phyloP scores from a whole-genome alignment of 2,113 vertebrate genomes.

The Heterochromis multidens region DNA sequence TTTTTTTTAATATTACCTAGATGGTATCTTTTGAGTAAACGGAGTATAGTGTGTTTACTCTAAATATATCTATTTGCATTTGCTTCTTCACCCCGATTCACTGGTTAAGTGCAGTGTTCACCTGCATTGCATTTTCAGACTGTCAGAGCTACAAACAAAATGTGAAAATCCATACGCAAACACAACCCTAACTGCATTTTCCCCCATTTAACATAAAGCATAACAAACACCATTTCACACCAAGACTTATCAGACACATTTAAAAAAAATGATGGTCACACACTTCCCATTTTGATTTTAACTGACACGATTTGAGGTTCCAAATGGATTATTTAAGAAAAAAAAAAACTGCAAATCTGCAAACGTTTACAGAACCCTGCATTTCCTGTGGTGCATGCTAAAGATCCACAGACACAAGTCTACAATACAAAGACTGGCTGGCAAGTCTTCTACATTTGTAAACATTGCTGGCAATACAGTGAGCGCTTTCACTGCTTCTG shows the following conservation, averaged over 20 bases:
- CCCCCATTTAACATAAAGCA: conserved; percentile 9
- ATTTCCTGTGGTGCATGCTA: conserved; percentile 64
- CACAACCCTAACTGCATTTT: background rate
- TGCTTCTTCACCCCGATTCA: background rate
- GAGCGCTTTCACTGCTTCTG: conserved; percentile 9
- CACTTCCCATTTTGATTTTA: conserved; percentile 53
- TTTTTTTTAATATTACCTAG: background rate
- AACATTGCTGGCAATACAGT: conserved; percentile 43
- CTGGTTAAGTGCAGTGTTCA: background rate
- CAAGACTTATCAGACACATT: conserved; percentile 54
- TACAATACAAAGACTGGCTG: conserved; percentile 46
- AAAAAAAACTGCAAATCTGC: conserved; percentile 78
- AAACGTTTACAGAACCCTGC: conserved; percentile 82
- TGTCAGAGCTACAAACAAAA: background rate
- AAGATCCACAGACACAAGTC: conserved; percentile 65
- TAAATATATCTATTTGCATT: background rate
- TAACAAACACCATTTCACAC: conserved; percentile 47
- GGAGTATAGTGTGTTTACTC: background rate
- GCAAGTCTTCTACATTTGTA: conserved; percentile 59
- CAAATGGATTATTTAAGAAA: conserved; percentile 72
- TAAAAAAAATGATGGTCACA: conserved; percentile 51
- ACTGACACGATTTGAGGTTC: conserved; percentile 70
- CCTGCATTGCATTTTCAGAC: background rate
- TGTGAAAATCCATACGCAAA: background rate
- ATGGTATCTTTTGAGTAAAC: background rate